Evolutionary conservation across 2,888 invertebrate species (phyloP).

Genomic region (Anticlea derivata): DNA sequence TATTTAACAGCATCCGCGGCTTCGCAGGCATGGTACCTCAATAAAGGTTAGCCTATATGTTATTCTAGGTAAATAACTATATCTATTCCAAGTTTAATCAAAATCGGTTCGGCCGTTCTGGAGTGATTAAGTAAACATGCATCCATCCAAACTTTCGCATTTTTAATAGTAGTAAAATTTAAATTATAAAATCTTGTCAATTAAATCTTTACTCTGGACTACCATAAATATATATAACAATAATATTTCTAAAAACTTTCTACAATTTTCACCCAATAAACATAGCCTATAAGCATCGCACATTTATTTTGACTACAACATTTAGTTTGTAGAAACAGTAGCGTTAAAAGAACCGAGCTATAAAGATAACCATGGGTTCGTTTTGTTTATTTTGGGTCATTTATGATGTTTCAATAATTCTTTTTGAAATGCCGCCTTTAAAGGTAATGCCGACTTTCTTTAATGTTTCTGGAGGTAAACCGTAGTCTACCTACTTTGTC

Average conservation of each 20-base stretch:
- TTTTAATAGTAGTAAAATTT: too few species aligned
- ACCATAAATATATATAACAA: too few species aligned
- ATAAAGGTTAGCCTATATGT: too few species aligned
- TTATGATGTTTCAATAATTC: slow-evolving; percentile 66
- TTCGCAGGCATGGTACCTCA: too few species aligned
- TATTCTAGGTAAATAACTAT: too few species aligned
- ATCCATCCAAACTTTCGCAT: too few species aligned
- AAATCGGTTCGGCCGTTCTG: too few species aligned
- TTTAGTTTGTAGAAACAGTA: slow-evolving; percentile 54
- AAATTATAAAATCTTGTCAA: too few species aligned
- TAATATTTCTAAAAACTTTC: slow-evolving; percentile 2
- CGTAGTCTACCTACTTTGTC: slow-evolving; percentile 38
- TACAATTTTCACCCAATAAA: slow-evolving; percentile 28
- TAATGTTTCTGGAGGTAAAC: slow-evolving; percentile 37
- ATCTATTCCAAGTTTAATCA: too few species aligned
- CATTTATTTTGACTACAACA: slow-evolving; percentile 18
- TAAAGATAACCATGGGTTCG: slow-evolving; percentile 31
- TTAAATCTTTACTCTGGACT: too few species aligned
- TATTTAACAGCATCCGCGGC: too few species aligned
- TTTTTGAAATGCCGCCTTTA: slow-evolving; percentile 59
- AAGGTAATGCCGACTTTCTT: slow-evolving; percentile 61
- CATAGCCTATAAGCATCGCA: slow-evolving; percentile 37
- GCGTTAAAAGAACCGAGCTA: slow-evolving; percentile 51
- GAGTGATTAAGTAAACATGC: too few species aligned
- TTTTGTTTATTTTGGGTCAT: slow-evolving; percentile 56